Percentiles rank a stretch among this genome's conserved stretches.
Conservation (phyloP, 2,888 invertebrate species). For the Lithophane ornitopus region DNA sequence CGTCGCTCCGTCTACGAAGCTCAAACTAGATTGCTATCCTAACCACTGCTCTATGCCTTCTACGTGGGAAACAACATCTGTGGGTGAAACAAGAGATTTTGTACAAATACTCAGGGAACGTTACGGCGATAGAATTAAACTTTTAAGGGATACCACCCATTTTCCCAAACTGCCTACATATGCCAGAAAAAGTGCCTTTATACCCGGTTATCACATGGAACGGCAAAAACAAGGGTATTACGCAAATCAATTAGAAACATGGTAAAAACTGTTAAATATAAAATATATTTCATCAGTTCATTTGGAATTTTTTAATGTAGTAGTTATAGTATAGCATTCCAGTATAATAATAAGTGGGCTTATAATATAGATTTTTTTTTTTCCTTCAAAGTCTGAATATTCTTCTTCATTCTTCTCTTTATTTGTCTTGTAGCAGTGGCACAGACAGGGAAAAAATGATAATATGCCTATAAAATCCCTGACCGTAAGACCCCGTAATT, state of each 20-base stretch:
- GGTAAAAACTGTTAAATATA: no score
- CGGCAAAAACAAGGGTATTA: neutral
- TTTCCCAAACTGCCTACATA: slow-evolving; percentile 60
- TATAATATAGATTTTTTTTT: neutral
- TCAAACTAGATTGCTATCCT: slow-evolving; percentile 61
- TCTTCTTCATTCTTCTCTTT: neutral
- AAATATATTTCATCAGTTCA: neutral
- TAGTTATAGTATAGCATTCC: neutral
- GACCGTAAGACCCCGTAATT: no score
- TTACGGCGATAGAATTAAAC: slow-evolving; percentile 74
- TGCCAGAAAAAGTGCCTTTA: slow-evolving; percentile 60
- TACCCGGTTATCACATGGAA: slow-evolving; percentile 61
- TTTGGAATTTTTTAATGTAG: neutral
- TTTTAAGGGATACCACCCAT: slow-evolving; percentile 79
- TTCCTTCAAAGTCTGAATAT: neutral
- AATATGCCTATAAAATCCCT: neutral
- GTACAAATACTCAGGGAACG: slow-evolving; percentile 78
- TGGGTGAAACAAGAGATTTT: slow-evolving; percentile 83
- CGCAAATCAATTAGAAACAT: neutral
- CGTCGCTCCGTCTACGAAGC: no score
- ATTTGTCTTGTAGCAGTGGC: neutral
- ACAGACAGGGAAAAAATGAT: neutral
- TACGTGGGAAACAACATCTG: slow-evolving; percentile 84
- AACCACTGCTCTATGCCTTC: slow-evolving; percentile 76
- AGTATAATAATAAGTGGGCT: neutral